Percentiles rank a stretch among this genome's conserved stretches.
Evolutionary conservation across 2,888 invertebrate genomes (phyloP).

Genomic region (Tenthredo amoena): DNA sequence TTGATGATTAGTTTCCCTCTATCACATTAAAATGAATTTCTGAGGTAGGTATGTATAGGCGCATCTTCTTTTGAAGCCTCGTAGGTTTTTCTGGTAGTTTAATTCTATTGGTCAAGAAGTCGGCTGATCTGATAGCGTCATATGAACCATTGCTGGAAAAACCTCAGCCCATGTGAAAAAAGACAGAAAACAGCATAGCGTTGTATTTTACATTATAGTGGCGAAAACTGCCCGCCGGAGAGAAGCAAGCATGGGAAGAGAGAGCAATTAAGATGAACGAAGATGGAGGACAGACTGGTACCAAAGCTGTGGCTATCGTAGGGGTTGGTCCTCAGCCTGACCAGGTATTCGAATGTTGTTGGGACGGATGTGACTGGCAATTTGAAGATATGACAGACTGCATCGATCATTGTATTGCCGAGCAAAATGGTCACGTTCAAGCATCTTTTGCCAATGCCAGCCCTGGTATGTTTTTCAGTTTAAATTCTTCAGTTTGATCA

Average conservation of each 20-base stretch:
- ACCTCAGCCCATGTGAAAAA: slow-evolving; percentile 19
- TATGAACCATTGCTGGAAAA: slow-evolving; percentile 37
- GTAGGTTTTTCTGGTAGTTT: slow-evolving; percentile 45
- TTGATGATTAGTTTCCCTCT: slow-evolving; percentile 18
- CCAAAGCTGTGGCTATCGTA: slow-evolving; percentile 72
- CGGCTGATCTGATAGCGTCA: neutral
- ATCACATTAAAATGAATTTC: slow-evolving; percentile 4
- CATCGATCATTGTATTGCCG: slow-evolving; percentile 93
- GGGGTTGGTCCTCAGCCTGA: slow-evolving; percentile 72
- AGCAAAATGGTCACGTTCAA: slow-evolving; percentile 88
- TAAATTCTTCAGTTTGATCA: neutral
- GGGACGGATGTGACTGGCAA: slow-evolving; percentile 96
- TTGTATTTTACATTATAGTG: slow-evolving; percentile 83
- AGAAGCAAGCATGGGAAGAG: slow-evolving; percentile 97
- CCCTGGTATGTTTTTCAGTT: slow-evolving; percentile 68
- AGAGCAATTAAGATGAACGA: slow-evolving; percentile 93
- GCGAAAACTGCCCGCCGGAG: slow-evolving; percentile 92
- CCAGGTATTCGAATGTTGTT: slow-evolving; percentile 90
- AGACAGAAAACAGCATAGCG: slow-evolving; percentile 23
- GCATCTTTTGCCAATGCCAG: slow-evolving; percentile 79
- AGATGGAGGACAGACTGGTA: slow-evolving; percentile 83
- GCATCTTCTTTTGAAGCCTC: slow-evolving; percentile 52
- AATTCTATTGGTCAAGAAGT: slow-evolving; percentile 11
- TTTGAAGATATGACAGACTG: slow-evolving; percentile 94
- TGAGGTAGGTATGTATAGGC: slow-evolving; percentile 37